Evolutionary conservation across 2,888 invertebrate genomes (phyloP).

Genomic region (Leptinotarsa peninsularis): DNA sequence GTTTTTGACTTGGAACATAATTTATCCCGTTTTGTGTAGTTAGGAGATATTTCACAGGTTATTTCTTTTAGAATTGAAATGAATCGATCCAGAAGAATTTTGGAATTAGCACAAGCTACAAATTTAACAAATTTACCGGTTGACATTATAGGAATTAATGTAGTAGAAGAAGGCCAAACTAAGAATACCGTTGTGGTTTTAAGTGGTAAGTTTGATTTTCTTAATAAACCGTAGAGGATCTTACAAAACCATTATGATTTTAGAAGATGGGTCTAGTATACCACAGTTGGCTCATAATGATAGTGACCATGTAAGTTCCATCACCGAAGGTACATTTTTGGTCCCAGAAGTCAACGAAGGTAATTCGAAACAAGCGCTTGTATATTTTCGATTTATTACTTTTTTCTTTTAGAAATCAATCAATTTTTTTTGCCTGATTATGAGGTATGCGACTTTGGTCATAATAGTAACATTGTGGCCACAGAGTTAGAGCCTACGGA

Average conservation of each 20-base stretch:
- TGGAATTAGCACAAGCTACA: not conserved
- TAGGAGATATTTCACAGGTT: not conserved
- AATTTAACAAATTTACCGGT: not conserved
- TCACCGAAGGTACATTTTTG: constrained; percentile 1
- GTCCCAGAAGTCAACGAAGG: not conserved
- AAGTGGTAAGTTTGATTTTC: not conserved
- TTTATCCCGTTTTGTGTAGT: not conserved
- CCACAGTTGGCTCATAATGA: not conserved
- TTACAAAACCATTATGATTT: not conserved
- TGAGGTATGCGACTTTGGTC: not conserved
- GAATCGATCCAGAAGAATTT: not conserved
- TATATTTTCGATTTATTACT: not conserved
- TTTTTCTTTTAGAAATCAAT: not conserved
- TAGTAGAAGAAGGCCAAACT: not conserved
- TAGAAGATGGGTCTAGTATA: not conserved
- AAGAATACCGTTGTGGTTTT: not conserved
- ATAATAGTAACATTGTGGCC: not conserved
- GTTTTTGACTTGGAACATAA: not conserved
- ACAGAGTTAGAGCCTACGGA: not conserved
- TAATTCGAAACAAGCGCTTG: not conserved
- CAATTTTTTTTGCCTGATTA: not conserved
- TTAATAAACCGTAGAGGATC: not conserved
- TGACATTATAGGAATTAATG: not conserved
- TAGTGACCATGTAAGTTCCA: not conserved
- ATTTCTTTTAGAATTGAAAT: not conserved